phyloP scores from a whole-genome alignment of 1,140 invertebrate genomes.

The Macrostomum lignano region DNA sequence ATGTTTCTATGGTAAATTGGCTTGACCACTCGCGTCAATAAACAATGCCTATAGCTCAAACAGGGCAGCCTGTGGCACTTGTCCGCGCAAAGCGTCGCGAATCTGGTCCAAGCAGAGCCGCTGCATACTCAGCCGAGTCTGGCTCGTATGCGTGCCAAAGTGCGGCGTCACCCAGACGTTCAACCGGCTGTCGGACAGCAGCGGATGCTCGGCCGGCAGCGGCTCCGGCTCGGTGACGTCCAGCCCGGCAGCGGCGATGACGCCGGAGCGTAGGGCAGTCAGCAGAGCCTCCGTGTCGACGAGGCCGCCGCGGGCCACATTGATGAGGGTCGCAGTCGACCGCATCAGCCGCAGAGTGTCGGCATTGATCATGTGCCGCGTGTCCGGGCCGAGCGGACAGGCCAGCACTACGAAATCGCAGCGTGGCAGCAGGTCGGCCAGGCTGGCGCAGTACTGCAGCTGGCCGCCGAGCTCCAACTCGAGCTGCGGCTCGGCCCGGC shows the following conservation, averaged over 20 bases:
- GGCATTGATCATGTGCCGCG: constrained; percentile 43
- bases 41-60: too few species aligned
- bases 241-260: constrained; percentile 12
- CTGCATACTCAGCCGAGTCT: too few species aligned
- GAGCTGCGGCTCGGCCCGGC: too few species aligned
- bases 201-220: constrained; percentile 9
- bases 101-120: too few species aligned
- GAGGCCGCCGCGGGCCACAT: constrained; percentile 35
- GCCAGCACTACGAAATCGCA: constrained; percentile 54
- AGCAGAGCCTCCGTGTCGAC: constrained; percentile 50
- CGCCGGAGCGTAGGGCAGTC: constrained; percentile 10
- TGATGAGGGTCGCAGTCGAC: constrained; percentile 48
- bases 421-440: constrained; percentile 38
- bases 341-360: constrained; percentile 53
- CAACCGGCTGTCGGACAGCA: constrained; percentile 7
- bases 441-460: constrained; percentile 2
- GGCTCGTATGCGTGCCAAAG: too few species aligned
- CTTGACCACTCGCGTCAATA: too few species aligned
- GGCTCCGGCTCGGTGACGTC: constrained; percentile 13
- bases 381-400: constrained; percentile 42
- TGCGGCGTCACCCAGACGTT: constrained; percentile 10
- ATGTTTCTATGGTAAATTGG: too few species aligned
- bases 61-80: too few species aligned
- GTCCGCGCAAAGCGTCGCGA: too few species aligned
- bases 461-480: not conserved